These are phyloP conservation scores for Spheniscus mendiculus DNA, from an alignment of 2,113 vertebrate genomes.

Conservation along the genomic window DNA sequence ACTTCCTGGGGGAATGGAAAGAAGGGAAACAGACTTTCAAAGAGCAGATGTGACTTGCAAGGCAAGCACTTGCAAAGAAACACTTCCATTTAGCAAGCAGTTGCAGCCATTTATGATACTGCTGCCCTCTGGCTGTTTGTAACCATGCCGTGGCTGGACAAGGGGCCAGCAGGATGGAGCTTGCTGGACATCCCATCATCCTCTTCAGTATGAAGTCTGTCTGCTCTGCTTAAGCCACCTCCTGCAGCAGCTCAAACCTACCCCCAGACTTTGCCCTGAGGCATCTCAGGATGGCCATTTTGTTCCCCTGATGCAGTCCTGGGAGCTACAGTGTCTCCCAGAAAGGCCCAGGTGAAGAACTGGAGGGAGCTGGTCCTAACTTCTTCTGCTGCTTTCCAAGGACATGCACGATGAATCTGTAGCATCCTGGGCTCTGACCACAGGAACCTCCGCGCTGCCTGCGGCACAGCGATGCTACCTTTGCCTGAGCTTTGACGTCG, in stretches of 20 bases:
- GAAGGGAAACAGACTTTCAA: slow-evolving; percentile 4
- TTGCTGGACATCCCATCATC: background rate
- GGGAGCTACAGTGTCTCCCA: background rate
- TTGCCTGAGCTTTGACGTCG: background rate
- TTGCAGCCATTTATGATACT: background rate
- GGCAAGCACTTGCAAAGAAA: background rate
- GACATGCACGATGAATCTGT: rapidly evolving
- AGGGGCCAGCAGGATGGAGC: background rate
- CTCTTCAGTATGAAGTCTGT: background rate
- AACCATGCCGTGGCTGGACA: background rate
- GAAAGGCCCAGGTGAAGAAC: background rate
- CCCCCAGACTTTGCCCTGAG: background rate
- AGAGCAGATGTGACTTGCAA: slow-evolving; percentile 32
- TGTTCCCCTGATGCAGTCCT: background rate
- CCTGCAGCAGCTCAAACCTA: background rate
- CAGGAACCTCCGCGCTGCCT: background rate
- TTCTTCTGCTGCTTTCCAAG: background rate
- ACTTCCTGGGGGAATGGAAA: slow-evolving; percentile 20
- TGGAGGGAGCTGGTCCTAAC: background rate
- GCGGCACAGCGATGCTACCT: rapidly evolving
- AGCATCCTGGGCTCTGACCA: background rate
- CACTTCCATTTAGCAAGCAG: background rate
- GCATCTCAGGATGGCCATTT: background rate
- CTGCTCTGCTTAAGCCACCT: background rate
- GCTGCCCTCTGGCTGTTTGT: background rate